These are phyloP conservation scores for Colletes gigas DNA, from an alignment of 1,140 invertebrate genomes.

Conservation along the genomic window DNA sequence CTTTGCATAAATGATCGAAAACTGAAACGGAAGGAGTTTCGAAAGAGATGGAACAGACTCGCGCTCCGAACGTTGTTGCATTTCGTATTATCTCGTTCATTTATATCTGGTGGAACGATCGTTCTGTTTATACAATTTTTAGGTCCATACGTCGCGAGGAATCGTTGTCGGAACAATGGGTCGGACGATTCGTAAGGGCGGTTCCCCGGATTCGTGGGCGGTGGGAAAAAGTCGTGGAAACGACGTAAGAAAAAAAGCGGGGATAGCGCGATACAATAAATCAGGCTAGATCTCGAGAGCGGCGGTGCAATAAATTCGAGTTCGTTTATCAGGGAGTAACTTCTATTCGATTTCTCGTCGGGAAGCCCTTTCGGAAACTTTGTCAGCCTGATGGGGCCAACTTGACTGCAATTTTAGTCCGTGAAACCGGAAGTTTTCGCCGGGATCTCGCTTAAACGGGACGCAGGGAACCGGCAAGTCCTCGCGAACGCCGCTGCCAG, in stretches of 20 bases:
- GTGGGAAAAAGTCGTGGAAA: not conserved
- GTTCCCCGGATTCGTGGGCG: constrained; percentile 10
- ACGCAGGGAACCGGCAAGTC: not conserved
- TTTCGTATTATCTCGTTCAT: too few species aligned
- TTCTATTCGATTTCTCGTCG: constrained; percentile 44
- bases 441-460: constrained; percentile 37
- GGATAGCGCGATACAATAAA: constrained; percentile 36
- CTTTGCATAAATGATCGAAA: not conserved
- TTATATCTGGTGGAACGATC: too few species aligned
- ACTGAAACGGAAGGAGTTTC: not conserved
- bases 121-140: too few species aligned
- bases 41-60: too few species aligned
- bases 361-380: constrained; percentile 38
- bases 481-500: constrained; percentile 1
- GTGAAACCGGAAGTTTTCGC: constrained; percentile 41
- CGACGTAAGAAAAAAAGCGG: not conserved
- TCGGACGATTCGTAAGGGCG: constrained; percentile 19
- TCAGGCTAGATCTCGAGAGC: constrained; percentile 44
- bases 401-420: constrained; percentile 39
- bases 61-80: too few species aligned
- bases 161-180: constrained; percentile 9
- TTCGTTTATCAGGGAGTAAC: constrained; percentile 49
- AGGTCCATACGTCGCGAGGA: too few species aligned
- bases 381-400: constrained; percentile 21
- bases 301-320: constrained; percentile 46